Base-by-base conservation (phyloP, 2,113 vertebrate genomes). In the Dipodomys merriami region DNA sequence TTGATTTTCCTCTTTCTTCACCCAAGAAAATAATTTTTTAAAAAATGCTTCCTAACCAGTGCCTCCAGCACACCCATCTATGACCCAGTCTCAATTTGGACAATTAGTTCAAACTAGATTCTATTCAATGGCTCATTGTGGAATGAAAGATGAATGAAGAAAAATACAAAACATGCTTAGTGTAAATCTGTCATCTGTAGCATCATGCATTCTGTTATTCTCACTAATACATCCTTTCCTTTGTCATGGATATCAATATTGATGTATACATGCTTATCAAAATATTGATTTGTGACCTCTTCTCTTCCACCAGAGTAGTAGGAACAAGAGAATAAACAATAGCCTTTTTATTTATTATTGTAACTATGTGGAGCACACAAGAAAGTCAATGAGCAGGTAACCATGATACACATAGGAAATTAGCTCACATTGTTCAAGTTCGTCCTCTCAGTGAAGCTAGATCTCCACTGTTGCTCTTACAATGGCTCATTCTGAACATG, bases 1-100 rank as follows among this genome's bases (percentile, higher is more conserved):
- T 89, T 86, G 77, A 91, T 86, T 94, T 87, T 30, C 25, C 53
- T 95, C 80, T 94, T 93, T 80, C 69, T 94, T 44, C 79, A 3
- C 4, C 2, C 49, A 88, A 87, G 83, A 65, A 87, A 88, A 76
- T 67, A 35, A 86, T 39, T 39, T n/a, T 88, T 87, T 12, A 85
- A 92, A 35, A 82, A 94, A 80, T 77, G 30, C 6, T 30, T 71
- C 19, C 27, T 87, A 86, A 95, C 83, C 78, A 84, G 49, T 91
- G 91, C 93, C 84, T 93, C 77, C 3, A 85, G 89, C 69, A 44
- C 0, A 79, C 49, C 18, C 65, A n/a, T 73, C 9, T 46, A 92
- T 18, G 92, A 78, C 69, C 69, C 39, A 29, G 35, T 85, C 65
- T 84, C 64, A 71, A 11, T 91, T 85, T 87, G 87, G 33, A 79